Conservation (phyloP, 1,140 invertebrate genomes). For the Drosophila mojavensis region DNA sequence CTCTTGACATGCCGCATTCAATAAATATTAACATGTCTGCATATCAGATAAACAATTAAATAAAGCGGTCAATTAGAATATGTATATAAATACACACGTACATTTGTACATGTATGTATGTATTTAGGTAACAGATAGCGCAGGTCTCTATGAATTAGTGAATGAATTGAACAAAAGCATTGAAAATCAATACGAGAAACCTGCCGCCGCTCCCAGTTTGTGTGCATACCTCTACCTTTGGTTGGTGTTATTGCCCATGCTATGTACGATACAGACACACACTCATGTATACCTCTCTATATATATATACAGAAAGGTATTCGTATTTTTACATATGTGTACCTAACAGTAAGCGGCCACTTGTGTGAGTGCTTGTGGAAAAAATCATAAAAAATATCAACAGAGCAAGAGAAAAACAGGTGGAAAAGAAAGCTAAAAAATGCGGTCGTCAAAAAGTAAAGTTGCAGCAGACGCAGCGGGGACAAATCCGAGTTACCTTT, state of each 20-base stretch:
- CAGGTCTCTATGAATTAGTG: constrained; percentile 65
- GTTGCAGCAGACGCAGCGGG: constrained; percentile 62
- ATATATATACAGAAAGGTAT: constrained; percentile 1
- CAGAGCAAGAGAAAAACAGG: constrained; percentile 70
- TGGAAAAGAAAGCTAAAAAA: constrained; percentile 83
- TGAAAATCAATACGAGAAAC: constrained; percentile 78
- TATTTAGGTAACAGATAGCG: constrained; percentile 44
- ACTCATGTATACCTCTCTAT: constrained; percentile 21
- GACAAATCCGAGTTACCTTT: constrained; percentile 72
- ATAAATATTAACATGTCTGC: constrained; percentile 31
- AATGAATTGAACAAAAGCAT: constrained; percentile 80
- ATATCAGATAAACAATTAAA: constrained; percentile 11
- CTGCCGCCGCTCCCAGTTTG: constrained; percentile 76
- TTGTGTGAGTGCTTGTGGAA: constrained; percentile 35
- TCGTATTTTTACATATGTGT: constrained; percentile 15
- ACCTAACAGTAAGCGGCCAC: constrained; percentile 44
- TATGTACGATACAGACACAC: constrained; percentile 34
- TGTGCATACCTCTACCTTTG: constrained; percentile 43
- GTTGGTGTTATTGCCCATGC: constrained; percentile 39
- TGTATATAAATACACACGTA: constrained; percentile 23
- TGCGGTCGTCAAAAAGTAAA: constrained; percentile 78
- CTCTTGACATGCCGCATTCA: not conserved
- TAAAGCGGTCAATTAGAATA: constrained; percentile 69
- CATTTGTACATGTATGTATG: not conserved
- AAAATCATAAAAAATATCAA: constrained; percentile 75